Evolutionary conservation across 2,113 vertebrate species (phyloP).

Genomic region (Polyodon spathula): DNA sequence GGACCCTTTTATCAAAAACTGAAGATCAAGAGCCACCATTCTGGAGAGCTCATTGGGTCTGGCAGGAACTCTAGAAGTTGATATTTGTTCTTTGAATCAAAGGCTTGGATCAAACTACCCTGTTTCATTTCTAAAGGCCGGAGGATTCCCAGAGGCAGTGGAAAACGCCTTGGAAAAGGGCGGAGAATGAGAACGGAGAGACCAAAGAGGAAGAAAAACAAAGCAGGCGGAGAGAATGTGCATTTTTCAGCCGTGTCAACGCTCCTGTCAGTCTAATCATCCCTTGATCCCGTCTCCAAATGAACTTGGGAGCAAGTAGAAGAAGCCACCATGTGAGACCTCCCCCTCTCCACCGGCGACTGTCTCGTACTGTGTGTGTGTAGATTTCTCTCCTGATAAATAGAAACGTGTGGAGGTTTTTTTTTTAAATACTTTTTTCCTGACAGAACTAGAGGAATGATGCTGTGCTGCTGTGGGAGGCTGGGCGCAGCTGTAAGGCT

Average conservation of each 20-base stretch:
- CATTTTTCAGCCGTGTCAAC: background rate
- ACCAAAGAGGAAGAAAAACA: background rate
- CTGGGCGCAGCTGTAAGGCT: slow-evolving; percentile 6
- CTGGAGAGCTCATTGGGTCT: too few relatives aligned
- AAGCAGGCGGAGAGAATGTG: background rate
- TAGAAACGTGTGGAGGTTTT: too few relatives aligned
- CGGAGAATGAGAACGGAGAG: background rate
- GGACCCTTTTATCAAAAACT: too few relatives aligned
- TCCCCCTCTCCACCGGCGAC: background rate
- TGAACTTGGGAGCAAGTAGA: background rate
- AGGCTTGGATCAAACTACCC: too few relatives aligned
- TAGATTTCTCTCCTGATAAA: too few relatives aligned
- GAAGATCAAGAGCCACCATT: too few relatives aligned
- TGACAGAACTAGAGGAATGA: background rate
- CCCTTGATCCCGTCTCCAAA: background rate
- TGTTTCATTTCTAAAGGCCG: too few relatives aligned
- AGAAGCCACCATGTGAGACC: background rate
- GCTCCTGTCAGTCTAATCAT: background rate
- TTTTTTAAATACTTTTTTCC: background rate
- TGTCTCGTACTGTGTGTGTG: background rate
- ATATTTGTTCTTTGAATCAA: too few relatives aligned
- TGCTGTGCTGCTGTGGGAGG: background rate
- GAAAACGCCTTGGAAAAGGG: background rate
- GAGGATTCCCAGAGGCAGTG: background rate
- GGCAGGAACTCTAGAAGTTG: too few relatives aligned